Percentiles rank a stretch among this genome's conserved stretches.
Conservation (phyloP, 2,888 invertebrate genomes). For the Trissonchulus latispiculum region DNA sequence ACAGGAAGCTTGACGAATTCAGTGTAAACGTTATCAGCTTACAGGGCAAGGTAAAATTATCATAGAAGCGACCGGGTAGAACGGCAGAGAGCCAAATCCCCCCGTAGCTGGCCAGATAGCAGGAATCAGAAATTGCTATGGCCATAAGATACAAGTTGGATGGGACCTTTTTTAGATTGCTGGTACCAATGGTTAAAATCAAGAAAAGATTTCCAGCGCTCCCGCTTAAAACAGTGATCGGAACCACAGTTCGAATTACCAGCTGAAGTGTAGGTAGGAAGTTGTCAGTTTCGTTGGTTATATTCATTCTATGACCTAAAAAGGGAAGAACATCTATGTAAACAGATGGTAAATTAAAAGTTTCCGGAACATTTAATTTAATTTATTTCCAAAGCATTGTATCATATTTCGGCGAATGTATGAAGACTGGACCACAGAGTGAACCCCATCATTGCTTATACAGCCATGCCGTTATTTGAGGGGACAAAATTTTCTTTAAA, state of each 20-base stretch:
- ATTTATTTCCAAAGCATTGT: no score
- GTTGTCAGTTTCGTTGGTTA: background rate
- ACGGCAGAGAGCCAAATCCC: background rate
- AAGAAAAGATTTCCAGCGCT: slow-evolving; percentile 1
- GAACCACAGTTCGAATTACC: background rate
- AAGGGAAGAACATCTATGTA: no score
- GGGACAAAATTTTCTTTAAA: no score
- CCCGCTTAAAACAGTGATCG: background rate
- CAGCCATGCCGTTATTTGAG: no score
- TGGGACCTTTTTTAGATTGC: background rate
- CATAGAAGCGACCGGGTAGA: background rate
- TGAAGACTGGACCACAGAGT: no score
- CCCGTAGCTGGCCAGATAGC: background rate
- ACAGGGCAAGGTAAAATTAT: background rate
- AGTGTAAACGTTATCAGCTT: slow-evolving; percentile 1
- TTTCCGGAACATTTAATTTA: no score
- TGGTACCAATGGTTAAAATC: background rate
- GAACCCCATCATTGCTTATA: no score
- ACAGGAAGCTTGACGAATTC: slow-evolving; percentile 5
- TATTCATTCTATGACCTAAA: no score
- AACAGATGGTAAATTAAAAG: no score
- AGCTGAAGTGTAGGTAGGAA: background rate
- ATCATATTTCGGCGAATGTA: no score
- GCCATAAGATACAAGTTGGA: slow-evolving; percentile 7
- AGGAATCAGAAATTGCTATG: slow-evolving; percentile 13